Percentiles rank a stretch among this genome's conserved stretches.
Evolutionary conservation across 1,140 invertebrate genomes (phyloP).

Genomic region (Papilio helenus): DNA sequence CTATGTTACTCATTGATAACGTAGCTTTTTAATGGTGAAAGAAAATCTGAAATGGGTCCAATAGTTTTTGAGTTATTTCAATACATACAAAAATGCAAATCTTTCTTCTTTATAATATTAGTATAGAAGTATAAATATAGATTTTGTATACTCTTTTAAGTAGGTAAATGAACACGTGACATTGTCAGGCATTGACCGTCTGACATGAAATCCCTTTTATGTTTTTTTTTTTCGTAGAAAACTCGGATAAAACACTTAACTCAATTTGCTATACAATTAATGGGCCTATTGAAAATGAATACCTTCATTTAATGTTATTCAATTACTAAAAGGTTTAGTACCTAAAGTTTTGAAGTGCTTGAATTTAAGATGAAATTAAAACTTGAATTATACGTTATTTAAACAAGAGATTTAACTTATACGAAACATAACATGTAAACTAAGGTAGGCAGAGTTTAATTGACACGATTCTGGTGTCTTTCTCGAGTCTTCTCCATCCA

Average conservation of each 20-base stretch:
- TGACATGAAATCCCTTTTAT: not conserved
- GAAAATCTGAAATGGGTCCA: no score
- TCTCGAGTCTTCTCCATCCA: not conserved
- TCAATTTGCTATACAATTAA: conserved; percentile 1
- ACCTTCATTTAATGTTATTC: not conserved
- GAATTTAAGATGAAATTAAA: not conserved
- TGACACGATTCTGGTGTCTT: not conserved
- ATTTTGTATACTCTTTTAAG: not conserved
- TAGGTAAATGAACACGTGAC: not conserved
- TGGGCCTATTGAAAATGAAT: not conserved
- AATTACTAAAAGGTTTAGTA: not conserved
- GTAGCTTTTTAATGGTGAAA: no score
- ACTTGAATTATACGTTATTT: no score
- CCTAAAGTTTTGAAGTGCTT: not conserved
- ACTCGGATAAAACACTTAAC: not conserved
- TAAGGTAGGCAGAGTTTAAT: not conserved
- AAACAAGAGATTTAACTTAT: no score
- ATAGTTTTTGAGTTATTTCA: no score
- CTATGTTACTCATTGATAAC: no score
- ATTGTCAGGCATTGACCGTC: not conserved
- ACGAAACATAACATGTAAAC: not conserved
- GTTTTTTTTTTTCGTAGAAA: not conserved
- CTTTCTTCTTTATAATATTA: no score
- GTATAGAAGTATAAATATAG: no score
- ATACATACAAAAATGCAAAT: no score